Conservation (phyloP, 2,797 vertebrate species). For the Sus cebifrons region DNA sequence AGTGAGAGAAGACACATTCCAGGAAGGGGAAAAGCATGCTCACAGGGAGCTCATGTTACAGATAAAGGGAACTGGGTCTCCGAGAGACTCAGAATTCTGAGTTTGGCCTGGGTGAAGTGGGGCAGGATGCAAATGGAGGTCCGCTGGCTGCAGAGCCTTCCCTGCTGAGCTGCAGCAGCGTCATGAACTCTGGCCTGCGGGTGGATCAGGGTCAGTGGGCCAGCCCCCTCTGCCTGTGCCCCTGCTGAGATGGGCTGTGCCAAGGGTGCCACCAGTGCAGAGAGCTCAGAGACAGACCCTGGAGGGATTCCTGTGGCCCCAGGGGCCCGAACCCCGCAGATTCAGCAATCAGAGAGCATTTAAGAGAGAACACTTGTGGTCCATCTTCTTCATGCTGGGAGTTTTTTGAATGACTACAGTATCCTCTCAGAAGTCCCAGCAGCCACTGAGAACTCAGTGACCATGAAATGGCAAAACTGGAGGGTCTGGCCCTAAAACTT, state of each 20-base stretch:
- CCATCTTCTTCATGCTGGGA: background rate
- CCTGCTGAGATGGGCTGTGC: background rate
- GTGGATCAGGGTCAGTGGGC: background rate
- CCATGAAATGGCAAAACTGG: background rate
- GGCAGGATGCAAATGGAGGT: background rate
- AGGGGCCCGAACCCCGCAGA: background rate
- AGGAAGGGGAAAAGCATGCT: too few relatives aligned
- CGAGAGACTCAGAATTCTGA: background rate
- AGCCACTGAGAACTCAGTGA: background rate
- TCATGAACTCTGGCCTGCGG: background rate
- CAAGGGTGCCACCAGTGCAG: background rate
- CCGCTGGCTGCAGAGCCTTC: too few relatives aligned
- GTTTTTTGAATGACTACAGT: background rate
- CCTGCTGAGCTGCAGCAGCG: background rate
- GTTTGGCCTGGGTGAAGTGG: background rate
- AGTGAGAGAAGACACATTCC: too few relatives aligned
- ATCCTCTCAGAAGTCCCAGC: background rate
- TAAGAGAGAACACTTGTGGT: background rate
- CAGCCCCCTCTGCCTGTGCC: accelerated
- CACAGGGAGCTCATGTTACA: background rate
- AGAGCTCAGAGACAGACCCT: background rate
- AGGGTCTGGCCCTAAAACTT: background rate
- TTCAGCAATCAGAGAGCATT: background rate
- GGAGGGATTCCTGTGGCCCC: background rate
- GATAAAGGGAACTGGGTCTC: background rate